Evolutionary conservation across 2,888 invertebrate species (phyloP).

Genomic region (Nezara viridula): DNA sequence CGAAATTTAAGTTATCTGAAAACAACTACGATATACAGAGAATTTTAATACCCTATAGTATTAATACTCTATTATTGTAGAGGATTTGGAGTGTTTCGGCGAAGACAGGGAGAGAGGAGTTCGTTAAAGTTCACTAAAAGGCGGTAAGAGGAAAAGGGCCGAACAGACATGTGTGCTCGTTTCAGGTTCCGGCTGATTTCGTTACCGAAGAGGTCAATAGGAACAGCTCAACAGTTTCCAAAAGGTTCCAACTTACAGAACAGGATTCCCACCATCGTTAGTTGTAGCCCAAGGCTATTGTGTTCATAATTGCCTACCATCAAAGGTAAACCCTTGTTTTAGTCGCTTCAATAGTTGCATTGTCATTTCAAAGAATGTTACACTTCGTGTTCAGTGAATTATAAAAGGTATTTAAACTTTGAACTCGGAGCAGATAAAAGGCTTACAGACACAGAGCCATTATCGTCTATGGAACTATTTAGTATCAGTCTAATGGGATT

Average conservation of each 20-base stretch:
- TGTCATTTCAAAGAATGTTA: neutral
- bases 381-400: neutral
- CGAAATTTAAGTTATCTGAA: too few species aligned
- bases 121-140: neutral
- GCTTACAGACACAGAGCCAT: neutral
- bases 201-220: neutral
- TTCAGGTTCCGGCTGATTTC: conserved; percentile 4
- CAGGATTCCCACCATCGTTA: neutral
- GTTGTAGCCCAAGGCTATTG: neutral
- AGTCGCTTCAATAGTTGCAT: neutral
- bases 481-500: neutral
- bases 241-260: neutral
- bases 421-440: neutral
- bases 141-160: neutral
- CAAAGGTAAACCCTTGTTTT: neutral
- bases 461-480: too few species aligned
- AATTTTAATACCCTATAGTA: too few species aligned
- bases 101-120: too few species aligned
- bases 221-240: neutral
- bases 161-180: neutral
- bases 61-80: too few species aligned
- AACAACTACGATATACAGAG: too few species aligned
- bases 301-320: neutral
- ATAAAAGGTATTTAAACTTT: neutral
- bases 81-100: too few species aligned